A percentile compares a stretch with the other conserved stretches of the same genome.
phyloP scores from a whole-genome alignment of 2,797 vertebrate genomes.

The Gadopsis marmoratus region DNA sequence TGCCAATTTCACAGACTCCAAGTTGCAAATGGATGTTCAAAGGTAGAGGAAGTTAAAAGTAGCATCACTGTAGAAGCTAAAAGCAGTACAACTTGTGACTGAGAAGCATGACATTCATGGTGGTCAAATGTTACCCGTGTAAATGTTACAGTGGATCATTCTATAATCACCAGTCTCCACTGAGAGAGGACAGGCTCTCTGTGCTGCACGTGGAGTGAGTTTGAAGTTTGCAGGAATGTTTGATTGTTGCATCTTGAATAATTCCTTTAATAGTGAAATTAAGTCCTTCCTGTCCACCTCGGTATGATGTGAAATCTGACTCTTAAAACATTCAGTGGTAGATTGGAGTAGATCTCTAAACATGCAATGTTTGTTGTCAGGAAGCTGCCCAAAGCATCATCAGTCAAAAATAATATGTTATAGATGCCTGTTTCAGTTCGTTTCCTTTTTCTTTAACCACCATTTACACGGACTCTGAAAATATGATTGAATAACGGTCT shows the following conservation, averaged over 20 bases:
- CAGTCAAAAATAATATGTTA: not conserved
- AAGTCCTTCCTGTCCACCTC: slow-evolving; percentile 8
- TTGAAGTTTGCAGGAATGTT: slow-evolving; percentile 6
- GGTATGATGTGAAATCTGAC: not conserved
- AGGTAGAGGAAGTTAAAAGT: not conserved
- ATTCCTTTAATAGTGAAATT: slow-evolving; percentile 25
- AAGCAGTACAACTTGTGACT: not conserved
- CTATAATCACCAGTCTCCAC: slow-evolving; percentile 5
- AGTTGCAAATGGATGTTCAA: not conserved
- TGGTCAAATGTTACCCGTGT: slow-evolving; percentile 8
- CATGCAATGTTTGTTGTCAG: not conserved
- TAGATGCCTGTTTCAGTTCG: not conserved
- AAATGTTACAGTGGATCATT: slow-evolving; percentile 17
- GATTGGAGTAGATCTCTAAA: not conserved
- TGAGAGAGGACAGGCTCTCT: slow-evolving; percentile 13
- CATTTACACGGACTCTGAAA: slow-evolving; percentile 2
- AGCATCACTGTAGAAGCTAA: not conserved
- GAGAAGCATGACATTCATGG: not conserved
- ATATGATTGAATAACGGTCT: slow-evolving; percentile 11
- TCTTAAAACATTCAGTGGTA: not conserved
- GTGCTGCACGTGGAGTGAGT: not conserved
- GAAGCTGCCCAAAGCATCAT: not conserved
- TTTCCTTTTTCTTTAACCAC: not conserved
- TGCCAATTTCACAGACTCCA: not conserved
- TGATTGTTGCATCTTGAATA: slow-evolving; percentile 17